Evolutionary conservation across 2,888 invertebrate species (phyloP), one percentile per base, ranked within the genome.

Genomic region (Cinara cedri): DNA sequence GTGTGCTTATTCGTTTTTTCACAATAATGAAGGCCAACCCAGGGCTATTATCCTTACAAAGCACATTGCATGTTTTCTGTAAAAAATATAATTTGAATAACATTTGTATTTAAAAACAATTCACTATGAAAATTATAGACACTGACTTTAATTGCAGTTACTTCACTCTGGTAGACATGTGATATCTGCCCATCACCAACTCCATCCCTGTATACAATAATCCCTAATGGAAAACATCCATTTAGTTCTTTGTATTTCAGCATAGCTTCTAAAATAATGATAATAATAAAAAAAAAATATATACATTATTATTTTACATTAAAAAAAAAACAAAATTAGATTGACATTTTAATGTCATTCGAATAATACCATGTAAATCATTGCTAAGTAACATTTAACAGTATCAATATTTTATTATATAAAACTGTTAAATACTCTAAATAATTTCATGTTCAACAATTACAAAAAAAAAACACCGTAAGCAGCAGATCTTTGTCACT

Each of bases 161-260:
- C 90, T 86, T 98, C 97, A 66, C 91, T 91, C 2, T 91, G 88
- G 13, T 89, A 87, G 0, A 97, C 95, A 81, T 91, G 91, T 0
- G 90, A 88, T 1, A 97, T 88, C 84, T 97, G 95, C 0, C 97
- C 97, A 83, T 97, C 97, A 1, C 97, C 96, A 0, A 98, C 97
- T 24, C 97, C 98, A 85, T 98, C 97, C 19, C 98, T 89, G 86
- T 92, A 97, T 42, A 97, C 89, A 1, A 97, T 84, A 66, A 98
- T 93, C 0, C 90, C 88, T 0, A 88, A 87, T 0, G 97, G 97
- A 1, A 87, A 83, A 0, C 83, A 81, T 34, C 89, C 88, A 82
- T 88, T 88, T 0, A 84, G 62, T 1, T 87, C 86, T 1, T 87
- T 85, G 84, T 89, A 93, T 82, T 86, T 86, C 13, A 85, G 85